Base-by-base conservation (phyloP, 2,888 invertebrate genomes). In the Dione vanillae region DNA sequence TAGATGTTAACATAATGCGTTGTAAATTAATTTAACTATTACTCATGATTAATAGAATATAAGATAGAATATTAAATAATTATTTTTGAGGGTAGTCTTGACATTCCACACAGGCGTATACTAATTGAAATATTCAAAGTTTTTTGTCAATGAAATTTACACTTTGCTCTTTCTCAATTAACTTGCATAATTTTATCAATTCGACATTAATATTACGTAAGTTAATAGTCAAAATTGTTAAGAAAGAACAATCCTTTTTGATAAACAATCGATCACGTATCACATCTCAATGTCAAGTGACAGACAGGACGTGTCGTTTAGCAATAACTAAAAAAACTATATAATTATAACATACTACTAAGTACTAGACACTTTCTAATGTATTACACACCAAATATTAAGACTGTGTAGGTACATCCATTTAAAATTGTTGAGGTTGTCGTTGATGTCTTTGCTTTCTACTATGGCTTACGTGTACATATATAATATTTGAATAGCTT, bases 231-330 rank as follows among this genome's bases (percentile, higher is more conserved):
- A 43, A 68, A 41, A 70, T 61, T 65, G 51, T 71, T 52, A 41
- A 58, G 51, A 69, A 81, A 81, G 83, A 86, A 87, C 86, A 88
- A 88, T 86, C 89, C 91, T 84, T 86, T 86, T 82, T 78, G 82
- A n/a, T n/a, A n/a, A n/a, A n/a, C n/a, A n/a, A n/a, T n/a, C 77
- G 74, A 72, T 79, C 83, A 86, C 85, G 84, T 84, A 86, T 86
- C 87, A 83, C 76, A 78, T 81, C 81, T 85, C 91, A 92, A 91
- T 92, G 92, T 92, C 91, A 92, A 90, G 88, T 88, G 86, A 92
- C 87, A 88, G 88, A 91, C 84, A 81, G 84, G 85, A 85, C 84
- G 81, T 85, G 83, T 79, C 72, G 82, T n/a, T n/a, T n/a, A 85
- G 85, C 83, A 78, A 76, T 81, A 85, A 85, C 84, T 83, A 83